Evolutionary conservation across 1,140 invertebrate genomes (phyloP).

Genomic region (Cecropterus lyciades): DNA sequence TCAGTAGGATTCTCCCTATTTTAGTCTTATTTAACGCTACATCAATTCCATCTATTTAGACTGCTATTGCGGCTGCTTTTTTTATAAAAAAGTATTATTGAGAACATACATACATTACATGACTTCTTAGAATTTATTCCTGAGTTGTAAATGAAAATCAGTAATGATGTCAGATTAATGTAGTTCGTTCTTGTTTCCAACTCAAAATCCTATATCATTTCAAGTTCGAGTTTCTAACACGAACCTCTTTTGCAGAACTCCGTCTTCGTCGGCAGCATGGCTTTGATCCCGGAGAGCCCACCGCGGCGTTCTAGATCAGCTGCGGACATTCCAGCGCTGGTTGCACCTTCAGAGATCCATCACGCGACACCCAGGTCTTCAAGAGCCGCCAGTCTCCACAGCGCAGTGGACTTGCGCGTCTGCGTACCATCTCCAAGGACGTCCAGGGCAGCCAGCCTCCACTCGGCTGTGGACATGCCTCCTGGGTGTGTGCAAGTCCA

Average conservation of each 20-base stretch:
- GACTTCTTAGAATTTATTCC: too few species aligned
- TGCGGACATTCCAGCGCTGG: conserved; percentile 91
- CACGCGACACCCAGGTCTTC: conserved; percentile 64
- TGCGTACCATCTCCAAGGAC: conserved; percentile 66
- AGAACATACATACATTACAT: too few species aligned
- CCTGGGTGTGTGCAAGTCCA: conserved; percentile 71
- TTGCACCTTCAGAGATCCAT: conserved; percentile 83
- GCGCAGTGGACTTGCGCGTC: conserved; percentile 69
- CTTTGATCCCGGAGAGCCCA: conserved; percentile 85
- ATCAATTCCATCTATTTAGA: too few species aligned
- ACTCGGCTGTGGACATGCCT: conserved; percentile 69
- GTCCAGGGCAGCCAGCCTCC: conserved; percentile 69
- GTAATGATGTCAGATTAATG: too few species aligned
- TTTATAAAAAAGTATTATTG: too few species aligned
- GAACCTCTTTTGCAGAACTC: conserved; percentile 87
- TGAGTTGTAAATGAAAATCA: too few species aligned
- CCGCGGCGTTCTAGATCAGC: conserved; percentile 92
- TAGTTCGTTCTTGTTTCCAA: too few species aligned
- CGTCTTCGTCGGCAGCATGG: conserved; percentile 91
- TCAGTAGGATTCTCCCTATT: too few species aligned
- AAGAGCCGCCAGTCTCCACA: conserved; percentile 71
- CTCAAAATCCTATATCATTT: too few species aligned
- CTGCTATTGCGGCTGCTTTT: too few species aligned
- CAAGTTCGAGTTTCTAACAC: background rate
- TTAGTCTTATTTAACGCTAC: too few species aligned